Evolutionary conservation across 1,140 invertebrate species (phyloP).

Genomic region (Lordiphosa mommai): DNA sequence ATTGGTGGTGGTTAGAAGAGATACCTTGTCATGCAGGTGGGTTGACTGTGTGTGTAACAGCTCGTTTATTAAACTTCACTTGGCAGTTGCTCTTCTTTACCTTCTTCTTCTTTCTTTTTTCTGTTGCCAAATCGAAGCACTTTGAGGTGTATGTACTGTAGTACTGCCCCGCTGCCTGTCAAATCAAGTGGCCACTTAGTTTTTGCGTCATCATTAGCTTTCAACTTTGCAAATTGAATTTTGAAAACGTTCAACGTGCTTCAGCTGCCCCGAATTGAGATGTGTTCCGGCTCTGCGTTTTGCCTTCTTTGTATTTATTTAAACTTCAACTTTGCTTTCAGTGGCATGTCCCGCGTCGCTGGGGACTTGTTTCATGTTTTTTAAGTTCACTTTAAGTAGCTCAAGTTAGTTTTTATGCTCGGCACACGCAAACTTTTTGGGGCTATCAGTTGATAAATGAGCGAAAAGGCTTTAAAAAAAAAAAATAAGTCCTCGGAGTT

Average conservation of each 20-base stretch:
- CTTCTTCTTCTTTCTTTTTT: too few species aligned
- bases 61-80: too few species aligned
- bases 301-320: conserved; percentile 34
- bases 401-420: conserved; percentile 70
- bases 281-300: conserved; percentile 2
- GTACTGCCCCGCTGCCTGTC: conserved; percentile 19
- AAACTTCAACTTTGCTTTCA: conserved; percentile 36
- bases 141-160: not conserved
- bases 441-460: conserved; percentile 70
- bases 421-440: conserved; percentile 62
- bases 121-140: too few species aligned
- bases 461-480: conserved; percentile 54
- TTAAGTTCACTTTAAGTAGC: conserved; percentile 74
- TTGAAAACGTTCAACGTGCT: conserved; percentile 51
- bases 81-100: too few species aligned
- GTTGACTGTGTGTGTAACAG: too few species aligned
- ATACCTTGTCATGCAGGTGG: too few species aligned
- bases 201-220: conserved; percentile 56
- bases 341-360: conserved; percentile 9
- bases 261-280: not conserved
- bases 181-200: conserved; percentile 59
- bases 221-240: conserved; percentile 66
- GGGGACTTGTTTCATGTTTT: conserved; percentile 67
- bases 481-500: conserved; percentile 9
- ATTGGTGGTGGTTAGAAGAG: too few species aligned